These are phyloP conservation scores for Gadopsis bispinosus DNA, from an alignment of 2,797 vertebrate genomes.

Conservation along the genomic window DNA sequence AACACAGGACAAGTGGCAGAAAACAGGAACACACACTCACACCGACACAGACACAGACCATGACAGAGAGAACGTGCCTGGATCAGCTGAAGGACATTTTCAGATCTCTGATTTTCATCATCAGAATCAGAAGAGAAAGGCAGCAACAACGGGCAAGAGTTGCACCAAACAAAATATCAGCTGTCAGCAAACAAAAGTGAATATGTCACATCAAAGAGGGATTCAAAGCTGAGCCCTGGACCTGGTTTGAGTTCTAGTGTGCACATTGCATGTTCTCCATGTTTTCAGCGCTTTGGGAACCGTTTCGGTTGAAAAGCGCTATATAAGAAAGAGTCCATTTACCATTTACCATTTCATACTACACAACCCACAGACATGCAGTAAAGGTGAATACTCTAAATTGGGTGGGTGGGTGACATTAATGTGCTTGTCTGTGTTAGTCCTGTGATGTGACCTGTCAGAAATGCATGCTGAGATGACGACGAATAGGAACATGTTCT, in stretches of 20 bases:
- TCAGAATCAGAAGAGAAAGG: slow-evolving; percentile 3
- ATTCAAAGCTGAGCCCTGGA: neutral
- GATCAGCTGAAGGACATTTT: slow-evolving; percentile 5
- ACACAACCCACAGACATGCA: neutral
- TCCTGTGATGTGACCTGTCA: neutral
- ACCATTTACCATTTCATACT: no score
- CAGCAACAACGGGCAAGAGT: neutral
- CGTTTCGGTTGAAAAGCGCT: no score
- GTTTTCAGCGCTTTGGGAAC: no score
- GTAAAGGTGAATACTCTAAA: neutral
- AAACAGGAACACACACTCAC: no score
- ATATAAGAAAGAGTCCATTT: no score
- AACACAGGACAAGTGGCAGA: no score
- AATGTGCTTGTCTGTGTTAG: neutral
- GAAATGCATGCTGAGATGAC: neutral
- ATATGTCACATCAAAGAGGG: neutral
- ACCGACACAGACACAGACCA: no score
- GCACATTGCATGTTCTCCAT: neutral
- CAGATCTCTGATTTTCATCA: neutral
- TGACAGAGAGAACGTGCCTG: neutral
- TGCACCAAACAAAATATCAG: neutral
- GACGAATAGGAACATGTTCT: neutral
- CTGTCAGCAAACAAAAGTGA: neutral
- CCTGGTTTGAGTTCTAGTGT: neutral
- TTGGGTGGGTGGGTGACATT: no score